A percentile compares a stretch with the other conserved stretches of the same genome.
phyloP scores from a whole-genome alignment of 64 coral and sea anemone genomes.

The Stichodactyla helianthus region DNA sequence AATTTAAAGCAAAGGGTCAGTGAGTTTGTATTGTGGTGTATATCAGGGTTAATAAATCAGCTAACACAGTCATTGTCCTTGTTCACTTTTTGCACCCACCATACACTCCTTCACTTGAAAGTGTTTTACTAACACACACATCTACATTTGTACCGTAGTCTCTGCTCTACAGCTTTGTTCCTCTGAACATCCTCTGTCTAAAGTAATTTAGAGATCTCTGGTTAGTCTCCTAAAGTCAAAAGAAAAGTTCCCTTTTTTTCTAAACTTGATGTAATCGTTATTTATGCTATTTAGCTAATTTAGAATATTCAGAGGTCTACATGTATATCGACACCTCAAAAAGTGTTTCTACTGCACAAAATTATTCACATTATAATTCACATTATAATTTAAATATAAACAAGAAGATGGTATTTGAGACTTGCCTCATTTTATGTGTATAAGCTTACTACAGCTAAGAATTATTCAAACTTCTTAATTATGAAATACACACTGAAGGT shows the following conservation, averaged over 20 bases:
- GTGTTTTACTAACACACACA: background rate
- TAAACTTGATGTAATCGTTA: background rate
- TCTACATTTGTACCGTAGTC: background rate
- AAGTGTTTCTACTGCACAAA: background rate
- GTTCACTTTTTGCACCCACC: no score
- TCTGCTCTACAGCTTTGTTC: no score
- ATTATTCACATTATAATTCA: background rate
- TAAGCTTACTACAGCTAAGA: background rate
- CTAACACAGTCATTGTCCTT: background rate
- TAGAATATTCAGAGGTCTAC: background rate
- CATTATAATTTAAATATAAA: background rate
- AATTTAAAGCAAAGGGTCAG: background rate
- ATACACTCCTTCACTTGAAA: background rate
- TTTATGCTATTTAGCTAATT: conserved; percentile 18
- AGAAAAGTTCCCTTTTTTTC: background rate
- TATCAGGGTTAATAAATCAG: background rate
- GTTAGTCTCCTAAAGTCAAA: background rate
- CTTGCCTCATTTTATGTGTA: background rate
- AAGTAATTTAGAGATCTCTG: no score
- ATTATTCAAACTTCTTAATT: background rate
- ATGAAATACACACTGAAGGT: no score
- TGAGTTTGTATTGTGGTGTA: background rate
- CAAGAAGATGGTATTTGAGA: background rate
- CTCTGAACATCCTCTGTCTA: no score
- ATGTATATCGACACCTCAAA: background rate